phyloP scores from a whole-genome alignment of 2,113 vertebrate genomes.

The Climacteris rufus region DNA sequence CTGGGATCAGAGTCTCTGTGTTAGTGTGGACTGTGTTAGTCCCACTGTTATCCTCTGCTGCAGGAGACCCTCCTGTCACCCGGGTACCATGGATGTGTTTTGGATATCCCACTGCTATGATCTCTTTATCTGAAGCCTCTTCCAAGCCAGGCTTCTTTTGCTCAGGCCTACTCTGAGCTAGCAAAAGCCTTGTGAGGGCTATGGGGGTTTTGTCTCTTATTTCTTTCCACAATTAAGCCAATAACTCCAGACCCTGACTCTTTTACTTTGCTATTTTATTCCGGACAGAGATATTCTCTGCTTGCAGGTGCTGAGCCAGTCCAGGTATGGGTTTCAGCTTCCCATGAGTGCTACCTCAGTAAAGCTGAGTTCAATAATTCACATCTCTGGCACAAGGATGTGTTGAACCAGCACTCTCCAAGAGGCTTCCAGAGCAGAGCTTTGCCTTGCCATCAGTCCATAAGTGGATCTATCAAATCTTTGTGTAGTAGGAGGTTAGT shows the following conservation, averaged over 20 bases:
- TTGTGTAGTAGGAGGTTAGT: background rate
- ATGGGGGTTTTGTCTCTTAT: background rate
- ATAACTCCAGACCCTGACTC: background rate
- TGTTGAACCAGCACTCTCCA: background rate
- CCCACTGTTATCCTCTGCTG: background rate
- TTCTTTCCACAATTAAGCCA: background rate
- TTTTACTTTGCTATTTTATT: background rate
- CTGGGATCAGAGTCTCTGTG: background rate
- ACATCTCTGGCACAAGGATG: background rate
- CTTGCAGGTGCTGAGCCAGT: background rate
- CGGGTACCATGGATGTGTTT: background rate
- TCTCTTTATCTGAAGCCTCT: background rate
- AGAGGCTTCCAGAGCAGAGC: background rate
- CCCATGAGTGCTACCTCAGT: background rate
- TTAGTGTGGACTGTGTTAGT: background rate
- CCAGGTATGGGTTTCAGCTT: background rate
- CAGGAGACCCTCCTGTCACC: background rate
- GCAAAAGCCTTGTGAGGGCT: background rate
- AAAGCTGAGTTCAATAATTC: background rate
- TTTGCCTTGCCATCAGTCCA: background rate
- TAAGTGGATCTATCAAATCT: background rate
- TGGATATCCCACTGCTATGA: background rate
- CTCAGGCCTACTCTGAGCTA: background rate
- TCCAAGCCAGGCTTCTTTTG: background rate
- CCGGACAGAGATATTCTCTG: background rate